Percentiles rank a stretch among this genome's conserved stretches.
Evolutionary conservation across 1,140 invertebrate genomes (phyloP).

Genomic region (Apis cerana): DNA sequence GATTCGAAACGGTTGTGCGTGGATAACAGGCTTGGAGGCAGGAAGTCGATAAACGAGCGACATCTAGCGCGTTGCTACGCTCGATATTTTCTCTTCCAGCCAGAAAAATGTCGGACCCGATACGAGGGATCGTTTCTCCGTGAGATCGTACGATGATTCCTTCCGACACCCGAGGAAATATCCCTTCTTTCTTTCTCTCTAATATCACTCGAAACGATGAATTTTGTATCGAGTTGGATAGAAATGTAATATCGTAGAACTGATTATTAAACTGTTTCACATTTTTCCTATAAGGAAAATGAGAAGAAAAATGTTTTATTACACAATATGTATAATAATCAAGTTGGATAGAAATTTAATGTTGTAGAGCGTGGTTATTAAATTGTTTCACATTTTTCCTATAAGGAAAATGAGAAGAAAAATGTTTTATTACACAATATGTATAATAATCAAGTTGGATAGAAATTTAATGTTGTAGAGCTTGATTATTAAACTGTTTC

Average conservation of each 20-base stretch:
- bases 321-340: too few relatives aligned
- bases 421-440: too few relatives aligned
- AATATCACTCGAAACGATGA: background rate
- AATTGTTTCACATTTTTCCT: too few relatives aligned
- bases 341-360: too few relatives aligned
- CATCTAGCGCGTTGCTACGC: constrained; percentile 40
- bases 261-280: too few relatives aligned
- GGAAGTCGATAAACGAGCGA: constrained; percentile 56
- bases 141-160: constrained; percentile 30
- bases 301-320: too few relatives aligned
- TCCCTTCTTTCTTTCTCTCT: background rate
- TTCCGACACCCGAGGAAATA: constrained; percentile 3
- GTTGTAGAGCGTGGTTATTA: too few relatives aligned
- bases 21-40: constrained; percentile 27
- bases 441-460: too few relatives aligned
- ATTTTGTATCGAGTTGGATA: background rate
- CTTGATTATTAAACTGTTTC: too few relatives aligned
- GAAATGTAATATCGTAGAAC: background rate
- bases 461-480: too few relatives aligned
- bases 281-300: too few relatives aligned
- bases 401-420: too few relatives aligned
- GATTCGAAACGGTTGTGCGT: constrained; percentile 34
- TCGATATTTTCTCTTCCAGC: constrained; percentile 46
- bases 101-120: constrained; percentile 29
- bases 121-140: constrained; percentile 11